Base-by-base conservation (phyloP, 2,888 invertebrate species). In the Bedellia somnulentella region DNA sequence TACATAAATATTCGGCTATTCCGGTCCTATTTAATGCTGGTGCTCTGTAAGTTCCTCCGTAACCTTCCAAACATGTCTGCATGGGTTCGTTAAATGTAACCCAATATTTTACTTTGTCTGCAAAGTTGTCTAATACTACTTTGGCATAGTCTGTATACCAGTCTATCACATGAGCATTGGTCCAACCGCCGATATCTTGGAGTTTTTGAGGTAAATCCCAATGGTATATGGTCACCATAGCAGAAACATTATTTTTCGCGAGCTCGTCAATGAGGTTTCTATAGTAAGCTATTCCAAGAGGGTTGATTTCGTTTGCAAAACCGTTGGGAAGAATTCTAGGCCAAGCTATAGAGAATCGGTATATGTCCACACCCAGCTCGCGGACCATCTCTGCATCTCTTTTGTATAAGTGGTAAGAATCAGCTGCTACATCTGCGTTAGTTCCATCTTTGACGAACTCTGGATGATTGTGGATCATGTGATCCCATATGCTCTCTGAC, bases 271-370 rank as follows among this genome's bases (percentile, higher is more conserved):
- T 86, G 25, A 93, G 58, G 39, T 84, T 80, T 45, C 82, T 84
- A 54, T 93, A 93, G 57, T 90, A 89, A 33, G 80, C 63, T 8
- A 93, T 71, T 11, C 89, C 93, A 2, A 79, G 73, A 23, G 76
- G 62, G 49, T 87, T 93, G 12, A 89, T 64, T 12, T 79, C 49
- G 44, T 84, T 81, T 8, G 79, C 73, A 32, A 80, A 71, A 6
- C 87, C 90, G 8, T 76, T 80, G 0, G 90, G 88, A 38, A 91
- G 59, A 27, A 92, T 73, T 29, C 91, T 67, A 0, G 86, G 60
- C 91, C 91, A 92, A 1, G 88, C 81, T 41, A 87, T 75, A 1
- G 86, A 87, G 53, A 87, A 87, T 24, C 87, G 75, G 53, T 87
- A 87, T 35, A 83, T 78, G 39, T 83, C 62, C 0, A 83, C 84